Evolutionary conservation across 2,888 invertebrate species (phyloP).

Genomic region (Lasioglossum villosulum): DNA sequence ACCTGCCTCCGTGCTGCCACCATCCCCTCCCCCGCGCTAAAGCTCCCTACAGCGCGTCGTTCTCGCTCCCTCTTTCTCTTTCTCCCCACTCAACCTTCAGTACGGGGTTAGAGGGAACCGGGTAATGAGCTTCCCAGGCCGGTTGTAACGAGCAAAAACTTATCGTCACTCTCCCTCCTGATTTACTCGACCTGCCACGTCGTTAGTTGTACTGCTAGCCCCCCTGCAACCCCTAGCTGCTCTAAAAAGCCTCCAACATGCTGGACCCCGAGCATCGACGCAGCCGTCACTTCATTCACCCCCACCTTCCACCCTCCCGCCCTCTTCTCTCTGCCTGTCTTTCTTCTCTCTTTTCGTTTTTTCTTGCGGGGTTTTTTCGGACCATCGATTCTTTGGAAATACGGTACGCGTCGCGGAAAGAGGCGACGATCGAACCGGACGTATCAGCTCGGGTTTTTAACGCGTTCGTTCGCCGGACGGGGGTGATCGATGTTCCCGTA

Average conservation of each 20-base stretch:
- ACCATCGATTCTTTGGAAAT: constrained; percentile 32
- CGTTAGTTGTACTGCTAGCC: constrained; percentile 74
- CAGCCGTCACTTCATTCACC: constrained; percentile 51
- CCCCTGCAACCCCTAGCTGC: constrained; percentile 15
- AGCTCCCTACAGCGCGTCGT: not conserved
- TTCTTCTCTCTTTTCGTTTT: not conserved
- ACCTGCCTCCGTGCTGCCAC: constrained; percentile 45
- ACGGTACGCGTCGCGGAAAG: constrained; percentile 18
- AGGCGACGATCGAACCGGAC: not conserved
- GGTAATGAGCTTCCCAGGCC: constrained; percentile 82
- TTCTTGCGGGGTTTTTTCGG: constrained; percentile 14
- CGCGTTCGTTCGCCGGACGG: not conserved
- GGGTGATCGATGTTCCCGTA: constrained; percentile 35
- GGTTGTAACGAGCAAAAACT: constrained; percentile 83
- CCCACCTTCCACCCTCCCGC: not conserved
- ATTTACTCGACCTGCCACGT: constrained; percentile 81
- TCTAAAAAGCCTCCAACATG: constrained; percentile 60
- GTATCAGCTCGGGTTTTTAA: constrained; percentile 29
- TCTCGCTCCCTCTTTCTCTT: not conserved
- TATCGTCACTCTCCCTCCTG: constrained; percentile 81
- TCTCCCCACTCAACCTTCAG: constrained; percentile 40
- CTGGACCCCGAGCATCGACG: constrained; percentile 56
- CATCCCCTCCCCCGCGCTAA: constrained; percentile 15
- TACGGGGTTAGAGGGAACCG: constrained; percentile 59
- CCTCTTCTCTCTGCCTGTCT: not conserved